phyloP scores from a whole-genome alignment of 2,888 invertebrate genomes.

The Athalia cordata region DNA sequence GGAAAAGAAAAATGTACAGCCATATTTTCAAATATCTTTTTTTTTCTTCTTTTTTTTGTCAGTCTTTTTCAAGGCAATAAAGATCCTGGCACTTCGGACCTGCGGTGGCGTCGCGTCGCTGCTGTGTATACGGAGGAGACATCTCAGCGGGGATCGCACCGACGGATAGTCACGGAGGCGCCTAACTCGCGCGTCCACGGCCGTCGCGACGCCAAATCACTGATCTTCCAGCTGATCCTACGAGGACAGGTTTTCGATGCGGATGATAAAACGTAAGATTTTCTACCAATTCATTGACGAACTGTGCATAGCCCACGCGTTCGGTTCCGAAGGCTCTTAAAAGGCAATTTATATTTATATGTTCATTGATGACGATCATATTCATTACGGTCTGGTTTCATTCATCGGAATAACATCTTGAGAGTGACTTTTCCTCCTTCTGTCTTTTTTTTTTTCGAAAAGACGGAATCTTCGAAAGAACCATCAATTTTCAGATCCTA shows the following conservation, averaged over 20 bases:
- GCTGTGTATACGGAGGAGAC: constrained; percentile 42
- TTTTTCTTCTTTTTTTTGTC: background rate
- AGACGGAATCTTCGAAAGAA: background rate
- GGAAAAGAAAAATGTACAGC: background rate
- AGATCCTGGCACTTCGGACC: constrained; percentile 44
- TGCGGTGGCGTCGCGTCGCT: constrained; percentile 32
- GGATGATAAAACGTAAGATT: too few species aligned
- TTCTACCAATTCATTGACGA: too few species aligned
- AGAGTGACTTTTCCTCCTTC: too few species aligned
- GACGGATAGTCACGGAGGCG: constrained; percentile 40
- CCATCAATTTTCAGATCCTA: background rate
- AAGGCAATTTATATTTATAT: too few species aligned
- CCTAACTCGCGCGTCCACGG: background rate
- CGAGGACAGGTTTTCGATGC: background rate
- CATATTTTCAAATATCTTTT: background rate
- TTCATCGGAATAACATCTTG: background rate
- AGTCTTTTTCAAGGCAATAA: constrained; percentile 40
- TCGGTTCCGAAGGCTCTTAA: too few species aligned
- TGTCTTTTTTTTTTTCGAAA: background rate
- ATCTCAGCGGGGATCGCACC: constrained; percentile 53
- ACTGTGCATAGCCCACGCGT: too few species aligned
- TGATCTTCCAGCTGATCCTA: constrained; percentile 23
- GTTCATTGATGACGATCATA: background rate
- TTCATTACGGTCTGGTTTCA: constrained; percentile 3
- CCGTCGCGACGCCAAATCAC: constrained; percentile 50